Evolutionary conservation across 2,113 vertebrate genomes (phyloP).

Genomic region (Gymnobelideus leadbeateri): DNA sequence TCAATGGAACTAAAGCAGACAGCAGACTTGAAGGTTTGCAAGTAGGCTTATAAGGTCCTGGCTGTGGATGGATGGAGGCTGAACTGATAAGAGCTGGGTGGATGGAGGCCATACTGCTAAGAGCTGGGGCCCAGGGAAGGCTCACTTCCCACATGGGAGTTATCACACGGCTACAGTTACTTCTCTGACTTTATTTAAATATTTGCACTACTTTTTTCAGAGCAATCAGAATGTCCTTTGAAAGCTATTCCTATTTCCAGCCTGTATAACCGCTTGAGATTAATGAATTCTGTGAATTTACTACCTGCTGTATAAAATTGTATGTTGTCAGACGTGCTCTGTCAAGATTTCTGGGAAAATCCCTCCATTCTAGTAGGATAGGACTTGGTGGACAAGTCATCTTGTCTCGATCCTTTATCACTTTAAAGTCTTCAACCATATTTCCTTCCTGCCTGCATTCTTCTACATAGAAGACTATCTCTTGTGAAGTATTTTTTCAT

Average conservation of each 20-base stretch:
- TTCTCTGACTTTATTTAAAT: neutral
- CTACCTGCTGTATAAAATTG: neutral
- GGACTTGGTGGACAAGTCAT: neutral
- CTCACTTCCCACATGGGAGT: neutral
- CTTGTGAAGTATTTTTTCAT: neutral
- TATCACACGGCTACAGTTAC: neutral
- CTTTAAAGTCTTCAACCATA: neutral
- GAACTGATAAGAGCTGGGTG: neutral
- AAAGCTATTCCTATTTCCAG: neutral
- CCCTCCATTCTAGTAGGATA: neutral
- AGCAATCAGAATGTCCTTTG: neutral
- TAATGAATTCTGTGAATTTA: neutral
- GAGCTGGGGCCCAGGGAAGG: neutral
- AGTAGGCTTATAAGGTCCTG: neutral
- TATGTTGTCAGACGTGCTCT: neutral
- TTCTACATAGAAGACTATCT: neutral
- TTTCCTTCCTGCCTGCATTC: neutral
- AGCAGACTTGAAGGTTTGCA: no score
- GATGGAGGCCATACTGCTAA: neutral
- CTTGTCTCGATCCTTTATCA: neutral
- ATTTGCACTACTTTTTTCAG: neutral
- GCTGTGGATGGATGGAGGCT: neutral
- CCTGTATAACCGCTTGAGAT: neutral
- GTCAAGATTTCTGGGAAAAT: neutral
- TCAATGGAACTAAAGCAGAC: neutral